Evolutionary conservation across 2,797 vertebrate genomes (phyloP), one percentile per base, ranked within the genome.

Genomic region (Cossypha dichroa): DNA sequence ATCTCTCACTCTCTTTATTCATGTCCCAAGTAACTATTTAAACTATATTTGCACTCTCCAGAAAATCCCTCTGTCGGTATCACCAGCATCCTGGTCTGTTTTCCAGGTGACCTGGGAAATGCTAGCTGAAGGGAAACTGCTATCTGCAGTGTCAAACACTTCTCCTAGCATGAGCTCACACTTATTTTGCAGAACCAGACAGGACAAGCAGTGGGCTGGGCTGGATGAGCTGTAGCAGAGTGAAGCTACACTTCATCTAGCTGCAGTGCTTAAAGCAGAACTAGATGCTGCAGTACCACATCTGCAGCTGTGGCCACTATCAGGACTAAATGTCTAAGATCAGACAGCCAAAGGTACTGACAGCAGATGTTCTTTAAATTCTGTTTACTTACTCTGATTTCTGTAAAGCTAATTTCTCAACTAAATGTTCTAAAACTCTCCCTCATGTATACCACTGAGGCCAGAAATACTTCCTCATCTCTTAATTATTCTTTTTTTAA

Each of bases 21-120:
- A 15, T 60, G 69, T 83, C 86, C 60, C 69, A 80, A 40, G 79
- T 56, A 94, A 78, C 87, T 85, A 84, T 56, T 86, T 86, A 93
- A 88, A 87, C 55, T 28, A 28, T 45, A 67, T 82, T 72, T 70
- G 25, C 58, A 79, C 48, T 95, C 66, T 56, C 19, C 51, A 90
- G 70, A 41, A 85, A 93, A 90, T 82, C 72, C 76, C 49, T 29
- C 4, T 21, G 11, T 19, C 15, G 6, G 7, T 33, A 90, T 64
- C 62, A 29, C 17, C 46, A 33, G 49, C n/a, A 45, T 33, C 64
- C 70, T 52, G 12, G 29, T 36, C 49, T 67, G 78, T 56, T 91
- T 79, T 68, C 66, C 92, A 82, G 72, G 74, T 85, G 81, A 85
- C 34, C 29, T 41, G 38, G 59, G 40, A 58, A 81, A 86, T 34